Evolutionary conservation across 2,888 invertebrate species (phyloP).

Genomic region (Oegoconia quadripuncta): DNA sequence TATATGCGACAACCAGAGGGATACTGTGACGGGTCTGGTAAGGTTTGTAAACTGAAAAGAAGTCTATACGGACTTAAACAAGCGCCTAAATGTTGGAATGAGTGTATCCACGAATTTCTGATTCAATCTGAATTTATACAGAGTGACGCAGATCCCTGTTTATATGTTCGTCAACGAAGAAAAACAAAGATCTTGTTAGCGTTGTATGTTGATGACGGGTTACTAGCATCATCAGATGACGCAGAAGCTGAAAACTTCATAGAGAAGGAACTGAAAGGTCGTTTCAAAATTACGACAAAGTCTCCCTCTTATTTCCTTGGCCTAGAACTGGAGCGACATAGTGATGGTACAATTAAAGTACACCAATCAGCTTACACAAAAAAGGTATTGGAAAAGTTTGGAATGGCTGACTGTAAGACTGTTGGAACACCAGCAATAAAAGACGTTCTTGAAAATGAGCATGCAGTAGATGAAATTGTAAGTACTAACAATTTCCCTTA

Average conservation of each 20-base stretch:
- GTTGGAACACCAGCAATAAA: slow-evolving; percentile 1
- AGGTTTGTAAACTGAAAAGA: slow-evolving; percentile 13
- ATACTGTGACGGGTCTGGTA: slow-evolving; percentile 4
- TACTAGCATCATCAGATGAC: slow-evolving; percentile 4
- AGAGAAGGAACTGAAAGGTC: not conserved
- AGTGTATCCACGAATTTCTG: slow-evolving; percentile 7
- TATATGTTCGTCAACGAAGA: slow-evolving; percentile 8
- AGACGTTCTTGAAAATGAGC: no score
- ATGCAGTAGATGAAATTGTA: not conserved
- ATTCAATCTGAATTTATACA: slow-evolving; percentile 6
- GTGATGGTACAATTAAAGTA: slow-evolving; percentile 2
- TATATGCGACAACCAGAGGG: slow-evolving; percentile 13
- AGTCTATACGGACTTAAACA: slow-evolving; percentile 18
- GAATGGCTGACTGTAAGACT: slow-evolving; percentile 4
- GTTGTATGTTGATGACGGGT: slow-evolving; percentile 16
- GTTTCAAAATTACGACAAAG: slow-evolving; percentile 4
- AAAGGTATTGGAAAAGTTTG: not conserved
- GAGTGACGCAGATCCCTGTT: slow-evolving; percentile 11
- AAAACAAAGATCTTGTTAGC: slow-evolving; percentile 7
- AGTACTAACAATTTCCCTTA: not conserved
- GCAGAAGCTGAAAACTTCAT: not conserved
- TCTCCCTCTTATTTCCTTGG: slow-evolving; percentile 4
- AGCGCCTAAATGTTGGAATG: slow-evolving; percentile 14
- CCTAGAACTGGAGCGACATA: not conserved
- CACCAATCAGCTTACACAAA: not conserved